phyloP scores from a whole-genome alignment of 2,113 vertebrate genomes.

The Progne subis region DNA sequence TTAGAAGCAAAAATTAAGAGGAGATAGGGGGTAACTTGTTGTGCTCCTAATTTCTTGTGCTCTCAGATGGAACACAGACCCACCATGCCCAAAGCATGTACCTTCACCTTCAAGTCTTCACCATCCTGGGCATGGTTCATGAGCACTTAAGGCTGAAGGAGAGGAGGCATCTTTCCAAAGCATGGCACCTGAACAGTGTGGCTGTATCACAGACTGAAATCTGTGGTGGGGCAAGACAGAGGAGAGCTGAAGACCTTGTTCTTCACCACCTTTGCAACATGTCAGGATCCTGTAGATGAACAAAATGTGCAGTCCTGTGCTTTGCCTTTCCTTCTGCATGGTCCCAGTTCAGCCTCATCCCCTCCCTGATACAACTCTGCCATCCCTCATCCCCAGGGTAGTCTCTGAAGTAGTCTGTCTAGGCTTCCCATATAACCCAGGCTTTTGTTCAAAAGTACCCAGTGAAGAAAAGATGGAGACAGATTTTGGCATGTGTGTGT shows the following conservation, averaged over 20 bases:
- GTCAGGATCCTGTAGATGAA: background rate
- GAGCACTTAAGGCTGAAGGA: background rate
- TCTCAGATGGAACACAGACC: background rate
- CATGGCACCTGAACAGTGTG: background rate
- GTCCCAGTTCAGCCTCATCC: background rate
- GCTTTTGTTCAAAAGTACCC: background rate
- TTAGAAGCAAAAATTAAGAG: background rate
- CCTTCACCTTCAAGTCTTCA: background rate
- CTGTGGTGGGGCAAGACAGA: background rate
- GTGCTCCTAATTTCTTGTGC: background rate
- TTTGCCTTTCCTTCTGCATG: background rate
- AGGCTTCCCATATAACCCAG: accelerated
- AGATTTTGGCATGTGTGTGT: background rate
- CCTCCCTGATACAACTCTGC: background rate
- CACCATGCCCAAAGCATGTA: background rate
- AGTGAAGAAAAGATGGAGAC: background rate
- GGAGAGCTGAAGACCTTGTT: background rate
- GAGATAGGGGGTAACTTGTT: background rate
- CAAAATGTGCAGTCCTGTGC: background rate
- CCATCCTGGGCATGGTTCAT: background rate
- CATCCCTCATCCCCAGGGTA: background rate
- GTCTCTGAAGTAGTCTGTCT: background rate
- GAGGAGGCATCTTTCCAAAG: background rate
- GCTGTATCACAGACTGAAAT: background rate
- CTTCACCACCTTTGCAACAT: accelerated